phyloP scores from a whole-genome alignment of 2,888 invertebrate genomes.

The Apoda limacodes region DNA sequence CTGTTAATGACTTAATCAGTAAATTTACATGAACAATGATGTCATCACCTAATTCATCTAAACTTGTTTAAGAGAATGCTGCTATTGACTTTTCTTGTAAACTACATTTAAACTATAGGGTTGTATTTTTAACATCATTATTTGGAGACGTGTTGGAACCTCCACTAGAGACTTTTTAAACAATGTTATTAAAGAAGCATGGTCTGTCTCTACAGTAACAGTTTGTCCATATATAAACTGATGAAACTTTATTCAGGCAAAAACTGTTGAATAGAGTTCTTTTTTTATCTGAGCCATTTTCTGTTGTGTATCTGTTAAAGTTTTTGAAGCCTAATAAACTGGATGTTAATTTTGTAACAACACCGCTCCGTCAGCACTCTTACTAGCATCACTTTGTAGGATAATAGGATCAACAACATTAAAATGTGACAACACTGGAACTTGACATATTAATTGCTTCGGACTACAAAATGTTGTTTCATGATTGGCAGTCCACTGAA shows the following conservation, averaged over 20 bases:
- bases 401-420: slow-evolving; percentile 10
- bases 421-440: slow-evolving; percentile 12
- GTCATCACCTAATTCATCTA: slow-evolving; percentile 15
- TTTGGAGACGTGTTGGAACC: slow-evolving; percentile 16
- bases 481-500: slow-evolving; percentile 11
- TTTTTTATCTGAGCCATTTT: slow-evolving; percentile 21
- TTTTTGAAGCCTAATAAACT: slow-evolving; percentile 15
- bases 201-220: slow-evolving; percentile 17
- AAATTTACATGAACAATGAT: no score
- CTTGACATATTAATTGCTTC: slow-evolving; percentile 13
- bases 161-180: slow-evolving; percentile 18
- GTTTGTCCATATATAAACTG: slow-evolving; percentile 17
- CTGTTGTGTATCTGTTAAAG: slow-evolving; percentile 12
- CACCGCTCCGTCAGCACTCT: slow-evolving; percentile 7
- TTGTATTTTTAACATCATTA: slow-evolving; percentile 19
- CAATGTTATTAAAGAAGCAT: slow-evolving; percentile 16
- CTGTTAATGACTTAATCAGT: no score
- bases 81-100: slow-evolving; percentile 17
- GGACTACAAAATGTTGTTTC: no score
- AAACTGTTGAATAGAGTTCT: slow-evolving; percentile 18
- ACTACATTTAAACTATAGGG: slow-evolving; percentile 14
- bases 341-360: slow-evolving; percentile 14
- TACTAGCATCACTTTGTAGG: slow-evolving; percentile 10
- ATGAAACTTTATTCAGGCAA: slow-evolving; percentile 16
- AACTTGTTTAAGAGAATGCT: slow-evolving; percentile 13